Evolutionary conservation across 2,888 invertebrate species (phyloP), one percentile per base, ranked within the genome.

Genomic region (Octonoba sinensis): DNA sequence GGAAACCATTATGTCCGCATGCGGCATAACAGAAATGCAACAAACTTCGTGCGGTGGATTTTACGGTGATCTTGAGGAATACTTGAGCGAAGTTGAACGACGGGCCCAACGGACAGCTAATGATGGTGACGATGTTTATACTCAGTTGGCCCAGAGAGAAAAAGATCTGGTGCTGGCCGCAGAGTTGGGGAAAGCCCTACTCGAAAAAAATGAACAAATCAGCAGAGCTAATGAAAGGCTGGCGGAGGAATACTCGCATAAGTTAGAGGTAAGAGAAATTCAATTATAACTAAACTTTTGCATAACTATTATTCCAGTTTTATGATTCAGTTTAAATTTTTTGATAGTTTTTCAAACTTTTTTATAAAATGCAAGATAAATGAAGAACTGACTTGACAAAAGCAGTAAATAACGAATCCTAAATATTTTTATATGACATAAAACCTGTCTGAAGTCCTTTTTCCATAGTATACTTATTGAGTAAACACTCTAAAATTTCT

Each of bases 131-230:
- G 84, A 84, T 66, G 69, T 84, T 3, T 84, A 84, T 27, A 67
- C 81, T 8, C 88, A 88, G 79, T 84, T 97, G 72, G 95, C 94
- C 87, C 95, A 96, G 89, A 96, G 96, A 88, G 97, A 97, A 87
- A 93, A 94, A 82, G 96, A 97, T 88, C 91, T 97, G 73, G 92
- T 96, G 83, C 90, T 97, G 75, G 97, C 97, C 0, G 97, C 97
- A 0, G 96, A 97, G 89, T 90, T 97, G 72, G 97, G 97, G 62
- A 97, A 97, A 88, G 97, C 97, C 0, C 90, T 97, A 75, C 90
- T 97, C 85, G 96, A 96, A 86, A 95, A 96, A 88, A 97, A 97
- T 89, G 94, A 96, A 88, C 96, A 96, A 88, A 90, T 97, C 86
- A 94, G 94, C 87, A 92, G 93, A 87, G 94, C 95, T 87, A 93